These are phyloP conservation scores for Cygnus olor DNA, from an alignment of 2,797 vertebrate genomes.

Conservation along the genomic window DNA sequence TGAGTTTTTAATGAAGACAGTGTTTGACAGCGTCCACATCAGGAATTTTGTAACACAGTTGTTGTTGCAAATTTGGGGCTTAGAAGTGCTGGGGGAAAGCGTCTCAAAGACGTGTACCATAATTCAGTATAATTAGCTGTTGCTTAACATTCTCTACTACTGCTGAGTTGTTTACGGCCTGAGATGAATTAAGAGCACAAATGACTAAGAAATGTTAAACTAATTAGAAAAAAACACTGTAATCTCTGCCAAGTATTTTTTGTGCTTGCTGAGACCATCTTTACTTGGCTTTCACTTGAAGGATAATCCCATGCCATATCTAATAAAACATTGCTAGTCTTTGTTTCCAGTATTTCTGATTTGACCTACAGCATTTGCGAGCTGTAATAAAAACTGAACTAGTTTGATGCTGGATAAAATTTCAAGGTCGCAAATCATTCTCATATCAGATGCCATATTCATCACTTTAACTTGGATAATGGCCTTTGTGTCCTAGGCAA, in stretches of 20 bases:
- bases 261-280: neutral
- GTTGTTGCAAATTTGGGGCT: neutral
- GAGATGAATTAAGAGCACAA: neutral
- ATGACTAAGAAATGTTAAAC: neutral
- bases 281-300: neutral
- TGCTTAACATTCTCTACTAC: neutral
- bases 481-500: neutral
- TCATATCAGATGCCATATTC: neutral
- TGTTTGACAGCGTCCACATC: neutral
- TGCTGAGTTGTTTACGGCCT: neutral
- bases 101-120: rapidly evolving
- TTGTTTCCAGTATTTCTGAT: neutral
- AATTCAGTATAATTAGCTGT: neutral
- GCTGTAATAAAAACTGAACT: neutral
- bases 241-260: neutral
- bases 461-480: neutral
- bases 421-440: neutral
- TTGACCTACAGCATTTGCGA: neutral
- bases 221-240: neutral
- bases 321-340: neutral
- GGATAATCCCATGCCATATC: neutral
- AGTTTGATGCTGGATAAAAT: neutral
- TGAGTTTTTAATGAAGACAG: neutral
- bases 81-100: neutral
- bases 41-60: neutral